Base-by-base conservation (phyloP, 2,888 invertebrate species). In the Pristionchus japonicus region DNA sequence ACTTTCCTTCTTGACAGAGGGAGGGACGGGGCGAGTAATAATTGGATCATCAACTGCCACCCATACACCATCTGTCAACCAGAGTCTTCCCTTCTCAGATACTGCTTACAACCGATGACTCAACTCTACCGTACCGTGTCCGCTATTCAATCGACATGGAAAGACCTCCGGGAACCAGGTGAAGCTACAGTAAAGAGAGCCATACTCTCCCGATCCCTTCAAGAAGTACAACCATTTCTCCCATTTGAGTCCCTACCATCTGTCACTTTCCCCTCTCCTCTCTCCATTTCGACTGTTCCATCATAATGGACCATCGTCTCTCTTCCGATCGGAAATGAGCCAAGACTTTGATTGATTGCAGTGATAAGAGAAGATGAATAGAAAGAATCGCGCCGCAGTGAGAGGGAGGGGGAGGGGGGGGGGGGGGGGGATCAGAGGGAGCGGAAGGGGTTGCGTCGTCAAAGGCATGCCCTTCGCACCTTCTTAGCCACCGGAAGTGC, bases 21-120 rank as follows among this genome's bases (percentile, higher is more conserved):
- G 67, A 34, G 31, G 40, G 23, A 23, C 9, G 40, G 74, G 74
- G 74, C 74, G 74, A 74, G 74, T 74, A 74, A 74, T 74, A 74
- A 74, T 74, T 74, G 74, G 74, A 74, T 74, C 74, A 74, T 74
- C 74, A 40, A 74, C 74, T 74, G 40, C 74, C 74, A 74, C 74
- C 74, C 74, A 74, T 74, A 74, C 74, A 74, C 74, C 74, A 74
- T 74, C 74, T 74, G 74, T 40, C 74, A 31, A 74, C 74, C 74
- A 67, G 27, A 20, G 40, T 20, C 70, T 17, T 3, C 31, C 74
- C n/a, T 20, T 23, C 74, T 17, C 40, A 6, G 37, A 31, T 31
- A 40, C 20, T 20, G 37, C 17, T 7, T 9, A 74, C 17, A 74
- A 74, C 13, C 74, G 31, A 74, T 74, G 74, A 74, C 74, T 74